Percentiles rank a stretch among this genome's conserved stretches.
phyloP scores from a whole-genome alignment of 2,113 vertebrate species.

The Zeus faber region DNA sequence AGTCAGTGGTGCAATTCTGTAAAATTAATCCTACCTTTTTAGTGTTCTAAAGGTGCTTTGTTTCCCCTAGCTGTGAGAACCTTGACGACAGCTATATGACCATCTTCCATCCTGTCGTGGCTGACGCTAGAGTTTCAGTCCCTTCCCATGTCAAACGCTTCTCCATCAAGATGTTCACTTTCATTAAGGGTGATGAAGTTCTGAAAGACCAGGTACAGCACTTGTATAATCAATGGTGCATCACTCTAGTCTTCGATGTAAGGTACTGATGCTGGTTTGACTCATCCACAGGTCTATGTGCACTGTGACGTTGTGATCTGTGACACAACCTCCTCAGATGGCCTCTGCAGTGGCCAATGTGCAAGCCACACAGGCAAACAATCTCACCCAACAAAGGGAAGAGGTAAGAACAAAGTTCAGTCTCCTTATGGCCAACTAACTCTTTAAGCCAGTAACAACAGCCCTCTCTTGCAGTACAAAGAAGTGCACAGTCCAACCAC shows the following conservation, averaged over 20 bases:
- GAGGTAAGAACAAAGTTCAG: slow-evolving; percentile 13
- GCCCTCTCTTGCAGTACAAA: slow-evolving; percentile 38
- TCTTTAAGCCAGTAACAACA: neutral
- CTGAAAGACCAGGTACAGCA: slow-evolving; percentile 52
- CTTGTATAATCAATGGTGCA: no score
- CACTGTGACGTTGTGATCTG: slow-evolving; percentile 74
- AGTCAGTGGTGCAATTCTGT: neutral
- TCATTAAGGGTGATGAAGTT: slow-evolving; percentile 45
- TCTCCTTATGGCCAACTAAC: neutral
- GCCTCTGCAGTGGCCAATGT: slow-evolving; percentile 62
- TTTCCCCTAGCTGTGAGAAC: slow-evolving; percentile 54
- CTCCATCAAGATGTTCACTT: slow-evolving; percentile 68
- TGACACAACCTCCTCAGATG: slow-evolving; percentile 36
- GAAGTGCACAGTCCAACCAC: slow-evolving; percentile 3
- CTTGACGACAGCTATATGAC: slow-evolving; percentile 46
- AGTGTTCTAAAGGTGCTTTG: no score
- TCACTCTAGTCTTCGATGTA: neutral
- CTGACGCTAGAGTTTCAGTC: slow-evolving; percentile 16
- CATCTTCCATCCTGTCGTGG: slow-evolving; percentile 35
- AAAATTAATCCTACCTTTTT: no score
- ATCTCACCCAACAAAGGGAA: slow-evolving; percentile 13
- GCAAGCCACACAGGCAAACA: neutral
- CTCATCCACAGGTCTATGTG: slow-evolving; percentile 60
- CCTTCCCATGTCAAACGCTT: slow-evolving; percentile 66
- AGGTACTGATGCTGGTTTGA: neutral